These are phyloP conservation scores for Ectropis crepuscularia DNA, from an alignment of 2,888 invertebrate genomes.

Conservation along the genomic window DNA sequence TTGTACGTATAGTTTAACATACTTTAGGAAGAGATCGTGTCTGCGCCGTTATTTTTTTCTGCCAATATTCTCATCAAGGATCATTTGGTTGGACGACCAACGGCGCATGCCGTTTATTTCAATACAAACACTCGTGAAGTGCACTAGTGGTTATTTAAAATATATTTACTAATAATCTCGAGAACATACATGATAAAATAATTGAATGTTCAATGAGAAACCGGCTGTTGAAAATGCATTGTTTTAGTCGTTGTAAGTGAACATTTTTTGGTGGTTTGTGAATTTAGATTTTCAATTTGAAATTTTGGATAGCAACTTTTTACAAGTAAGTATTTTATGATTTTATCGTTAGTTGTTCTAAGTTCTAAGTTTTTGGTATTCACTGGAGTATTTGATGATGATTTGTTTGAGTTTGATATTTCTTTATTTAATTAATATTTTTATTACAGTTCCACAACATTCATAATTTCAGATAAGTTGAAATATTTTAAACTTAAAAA, in stretches of 20 bases:
- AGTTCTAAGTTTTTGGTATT: no score
- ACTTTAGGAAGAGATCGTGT: slow-evolving; percentile 29
- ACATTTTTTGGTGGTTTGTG: slow-evolving; percentile 5
- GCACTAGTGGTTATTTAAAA: slow-evolving; percentile 41
- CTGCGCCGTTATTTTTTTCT: slow-evolving; percentile 38
- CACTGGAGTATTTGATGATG: no score
- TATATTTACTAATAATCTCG: slow-evolving; percentile 14
- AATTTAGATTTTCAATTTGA: slow-evolving; percentile 3
- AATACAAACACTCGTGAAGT: slow-evolving; percentile 59
- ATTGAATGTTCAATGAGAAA: slow-evolving; percentile 20
- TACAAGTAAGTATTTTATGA: slow-evolving; percentile 13
- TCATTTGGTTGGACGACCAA: slow-evolving; percentile 48
- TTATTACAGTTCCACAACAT: no score
- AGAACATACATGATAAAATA: slow-evolving; percentile 18
- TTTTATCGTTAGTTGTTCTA: not conserved
- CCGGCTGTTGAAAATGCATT: slow-evolving; percentile 25
- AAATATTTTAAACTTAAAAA: no score
- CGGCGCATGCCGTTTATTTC: slow-evolving; percentile 58
- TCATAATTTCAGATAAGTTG: no score
- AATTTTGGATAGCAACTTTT: not conserved
- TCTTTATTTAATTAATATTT: no score
- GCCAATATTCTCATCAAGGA: slow-evolving; percentile 48
- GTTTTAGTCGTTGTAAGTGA: slow-evolving; percentile 18
- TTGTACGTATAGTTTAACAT: slow-evolving; percentile 13
- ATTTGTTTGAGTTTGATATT: no score